Conservation (phyloP, 2,113 vertebrate genomes). For the Myiagra hebetior region DNA sequence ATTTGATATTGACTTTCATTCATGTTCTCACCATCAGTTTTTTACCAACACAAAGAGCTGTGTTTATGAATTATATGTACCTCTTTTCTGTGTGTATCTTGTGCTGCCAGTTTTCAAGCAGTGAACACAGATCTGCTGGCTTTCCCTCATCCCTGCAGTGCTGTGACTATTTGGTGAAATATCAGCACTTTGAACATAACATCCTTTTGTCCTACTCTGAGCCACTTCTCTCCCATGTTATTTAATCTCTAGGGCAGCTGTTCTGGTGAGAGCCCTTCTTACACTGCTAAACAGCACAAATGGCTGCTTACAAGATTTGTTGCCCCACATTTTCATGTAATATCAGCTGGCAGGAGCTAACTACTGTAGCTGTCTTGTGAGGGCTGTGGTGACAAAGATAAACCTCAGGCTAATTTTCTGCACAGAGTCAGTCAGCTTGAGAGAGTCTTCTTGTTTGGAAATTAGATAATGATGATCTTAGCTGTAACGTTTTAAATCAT, state of each 20-base stretch:
- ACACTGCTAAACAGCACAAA: neutral
- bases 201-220: neutral
- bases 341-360: conserved; percentile 9
- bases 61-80: fast-evolving
- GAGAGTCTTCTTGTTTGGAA: conserved; percentile 13
- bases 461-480: neutral
- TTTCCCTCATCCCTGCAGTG: neutral
- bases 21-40: neutral
- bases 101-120: neutral
- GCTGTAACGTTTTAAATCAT: conserved; percentile 37
- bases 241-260: neutral
- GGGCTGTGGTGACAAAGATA: neutral
- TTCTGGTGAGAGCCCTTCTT: neutral
- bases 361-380: neutral
- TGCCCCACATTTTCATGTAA: neutral
- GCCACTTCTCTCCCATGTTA: neutral
- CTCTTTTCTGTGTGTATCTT: neutral
- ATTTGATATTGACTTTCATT: neutral
- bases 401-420: neutral
- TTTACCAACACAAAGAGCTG: neutral
- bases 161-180: neutral
- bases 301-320: neutral
- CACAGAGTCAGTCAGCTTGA: conserved; percentile 7
- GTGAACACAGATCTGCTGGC: neutral
- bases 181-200: neutral